phyloP scores from a whole-genome alignment of 1,140 invertebrate species.

The Drosophila tristis region DNA sequence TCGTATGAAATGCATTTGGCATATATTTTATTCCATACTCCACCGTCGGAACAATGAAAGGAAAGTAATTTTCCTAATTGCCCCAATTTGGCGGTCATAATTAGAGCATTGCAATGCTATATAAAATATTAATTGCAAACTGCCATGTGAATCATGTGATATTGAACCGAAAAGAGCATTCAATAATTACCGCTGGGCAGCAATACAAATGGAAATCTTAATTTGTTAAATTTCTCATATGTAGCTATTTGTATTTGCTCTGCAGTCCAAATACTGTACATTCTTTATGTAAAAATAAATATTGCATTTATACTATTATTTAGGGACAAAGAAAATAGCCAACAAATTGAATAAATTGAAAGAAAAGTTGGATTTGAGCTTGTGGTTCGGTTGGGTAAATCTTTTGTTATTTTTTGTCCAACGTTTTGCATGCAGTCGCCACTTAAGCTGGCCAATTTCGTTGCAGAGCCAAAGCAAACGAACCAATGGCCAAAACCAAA shows the following conservation, averaged over 20 bases:
- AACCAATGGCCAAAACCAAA: constrained; percentile 42
- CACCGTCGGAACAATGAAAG: constrained; percentile 4
- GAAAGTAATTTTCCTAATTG: constrained; percentile 57
- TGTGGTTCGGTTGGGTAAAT: constrained; percentile 4
- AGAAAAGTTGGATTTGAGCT: constrained; percentile 5
- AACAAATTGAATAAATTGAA: constrained; percentile 22
- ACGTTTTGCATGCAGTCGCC: constrained; percentile 31
- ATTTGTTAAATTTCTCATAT: not conserved
- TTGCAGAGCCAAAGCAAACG: constrained; percentile 54
- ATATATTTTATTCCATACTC: constrained; percentile 23
- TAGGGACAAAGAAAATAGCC: not conserved
- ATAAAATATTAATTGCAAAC: constrained; percentile 52
- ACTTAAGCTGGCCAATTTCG: constrained; percentile 61
- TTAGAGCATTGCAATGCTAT: constrained; percentile 36
- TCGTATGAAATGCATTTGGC: constrained; percentile 40
- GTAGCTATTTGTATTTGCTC: constrained; percentile 8
- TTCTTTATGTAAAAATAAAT: constrained; percentile 4
- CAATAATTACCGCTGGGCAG: not conserved
- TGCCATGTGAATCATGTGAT: constrained; percentile 1
- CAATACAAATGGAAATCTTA: not conserved
- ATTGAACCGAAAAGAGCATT: not conserved
- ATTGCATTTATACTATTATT: constrained; percentile 1
- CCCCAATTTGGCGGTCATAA: constrained; percentile 52
- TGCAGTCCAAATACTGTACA: constrained; percentile 1
- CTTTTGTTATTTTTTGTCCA: constrained; percentile 9